Percentiles rank a stretch among this genome's conserved stretches.
Conservation (phyloP, 2,797 vertebrate species). For the Pampus argenteus region DNA sequence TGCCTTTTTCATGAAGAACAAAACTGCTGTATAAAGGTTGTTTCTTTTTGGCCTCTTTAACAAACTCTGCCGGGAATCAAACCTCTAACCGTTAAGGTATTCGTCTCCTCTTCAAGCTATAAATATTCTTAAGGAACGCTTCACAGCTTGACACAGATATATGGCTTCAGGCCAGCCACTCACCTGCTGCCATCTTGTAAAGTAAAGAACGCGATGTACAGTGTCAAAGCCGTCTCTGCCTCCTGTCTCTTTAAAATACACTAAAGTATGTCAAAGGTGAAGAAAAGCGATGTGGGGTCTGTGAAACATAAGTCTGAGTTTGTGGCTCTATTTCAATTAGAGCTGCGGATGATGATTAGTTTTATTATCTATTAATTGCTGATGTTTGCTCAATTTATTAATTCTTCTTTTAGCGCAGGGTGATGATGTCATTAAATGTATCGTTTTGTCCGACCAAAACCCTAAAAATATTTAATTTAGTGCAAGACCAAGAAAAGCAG, state of each 20-base stretch:
- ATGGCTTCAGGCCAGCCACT: conserved; percentile 33
- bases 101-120: conserved; percentile 28
- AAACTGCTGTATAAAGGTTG: background rate
- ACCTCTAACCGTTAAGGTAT: background rate
- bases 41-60: background rate
- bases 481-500: no score
- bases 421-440: no score
- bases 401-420: no score
- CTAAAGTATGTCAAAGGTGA: background rate
- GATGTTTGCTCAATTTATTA: no score
- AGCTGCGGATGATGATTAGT: no score
- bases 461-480: no score
- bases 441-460: no score
- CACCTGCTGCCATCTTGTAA: conserved; percentile 55
- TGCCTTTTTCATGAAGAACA: no score
- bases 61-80: background rate
- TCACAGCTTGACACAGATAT: conserved; percentile 26
- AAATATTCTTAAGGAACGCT: conserved; percentile 28
- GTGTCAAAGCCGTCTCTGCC: background rate
- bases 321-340: background rate
- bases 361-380: no score
- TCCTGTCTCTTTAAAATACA: background rate
- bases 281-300: background rate
- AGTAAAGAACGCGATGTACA: conserved; percentile 34
- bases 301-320: background rate